phyloP scores from a whole-genome alignment of 2,113 vertebrate species.

The Xiphophorus hellerii region DNA sequence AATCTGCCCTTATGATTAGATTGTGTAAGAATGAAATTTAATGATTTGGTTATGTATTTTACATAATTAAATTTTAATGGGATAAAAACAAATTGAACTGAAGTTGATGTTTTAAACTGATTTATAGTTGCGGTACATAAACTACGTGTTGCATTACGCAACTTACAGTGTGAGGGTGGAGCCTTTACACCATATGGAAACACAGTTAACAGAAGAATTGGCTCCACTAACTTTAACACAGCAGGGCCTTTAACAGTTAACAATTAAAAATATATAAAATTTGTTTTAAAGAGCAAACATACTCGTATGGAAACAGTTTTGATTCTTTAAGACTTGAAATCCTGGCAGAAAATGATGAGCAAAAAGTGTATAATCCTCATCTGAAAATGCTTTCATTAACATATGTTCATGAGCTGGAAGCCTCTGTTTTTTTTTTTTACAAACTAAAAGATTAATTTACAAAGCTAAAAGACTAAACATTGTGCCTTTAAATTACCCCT shows the following conservation, averaged over 20 bases:
- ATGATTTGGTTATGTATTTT: too few species aligned
- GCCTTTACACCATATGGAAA: slow-evolving; percentile 60
- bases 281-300: slow-evolving; percentile 44
- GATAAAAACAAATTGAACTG: too few species aligned
- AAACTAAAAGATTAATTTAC: too few species aligned
- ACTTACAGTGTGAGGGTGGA: neutral
- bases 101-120: neutral
- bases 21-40: too few species aligned
- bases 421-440: too few species aligned
- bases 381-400: slow-evolving; percentile 12
- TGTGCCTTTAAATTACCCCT: too few species aligned
- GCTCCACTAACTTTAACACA: slow-evolving; percentile 41
- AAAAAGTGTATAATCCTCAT: slow-evolving; percentile 2
- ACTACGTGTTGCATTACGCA: slow-evolving; percentile 1
- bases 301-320: slow-evolving; percentile 38
- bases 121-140: neutral
- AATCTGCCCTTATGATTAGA: too few species aligned
- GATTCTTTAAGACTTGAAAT: neutral
- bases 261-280: slow-evolving; percentile 38
- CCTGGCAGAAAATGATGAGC: neutral
- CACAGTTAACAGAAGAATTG: slow-evolving; percentile 49
- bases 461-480: too few species aligned
- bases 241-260: slow-evolving; percentile 16
- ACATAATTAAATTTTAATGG: too few species aligned
- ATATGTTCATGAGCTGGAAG: neutral